These are phyloP conservation scores for Fringilla coelebs DNA, from an alignment of 2,797 vertebrate genomes.

Conservation along the genomic window DNA sequence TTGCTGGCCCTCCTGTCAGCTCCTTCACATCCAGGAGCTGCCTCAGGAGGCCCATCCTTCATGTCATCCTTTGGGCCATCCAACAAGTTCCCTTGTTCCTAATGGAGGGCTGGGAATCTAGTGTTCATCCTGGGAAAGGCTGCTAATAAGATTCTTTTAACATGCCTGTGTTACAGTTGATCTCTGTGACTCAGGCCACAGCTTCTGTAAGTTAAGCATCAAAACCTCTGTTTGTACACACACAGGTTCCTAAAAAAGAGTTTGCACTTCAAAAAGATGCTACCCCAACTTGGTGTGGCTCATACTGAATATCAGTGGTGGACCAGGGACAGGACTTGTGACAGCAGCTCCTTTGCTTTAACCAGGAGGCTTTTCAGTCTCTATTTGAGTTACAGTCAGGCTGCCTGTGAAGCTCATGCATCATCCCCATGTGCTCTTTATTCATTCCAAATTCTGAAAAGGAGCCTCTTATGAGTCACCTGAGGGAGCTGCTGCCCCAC, in stretches of 20 bases:
- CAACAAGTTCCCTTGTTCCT: conserved; percentile 74
- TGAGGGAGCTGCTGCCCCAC: background rate
- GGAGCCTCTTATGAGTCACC: background rate
- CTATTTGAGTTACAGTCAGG: background rate
- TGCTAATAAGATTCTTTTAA: background rate
- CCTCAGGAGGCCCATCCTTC: conserved; percentile 75
- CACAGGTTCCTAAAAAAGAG: background rate
- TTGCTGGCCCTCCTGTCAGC: conserved; percentile 57
- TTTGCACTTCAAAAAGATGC: background rate
- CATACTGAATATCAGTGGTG: background rate
- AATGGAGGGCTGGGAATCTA: background rate
- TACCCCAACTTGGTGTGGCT: background rate
- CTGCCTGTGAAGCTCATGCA: background rate
- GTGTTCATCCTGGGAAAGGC: background rate
- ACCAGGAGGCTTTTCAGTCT: background rate
- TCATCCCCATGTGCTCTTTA: background rate
- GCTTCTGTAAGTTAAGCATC: background rate
- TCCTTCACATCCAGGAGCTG: conserved; percentile 65
- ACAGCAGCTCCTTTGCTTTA: background rate
- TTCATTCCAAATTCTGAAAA: background rate
- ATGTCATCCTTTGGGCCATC: conserved; percentile 75
- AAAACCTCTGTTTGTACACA: background rate
- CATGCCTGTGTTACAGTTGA: background rate
- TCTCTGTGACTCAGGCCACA: background rate
- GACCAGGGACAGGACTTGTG: background rate